Base-by-base conservation (phyloP, 2,888 invertebrate species). In the Hirtodrosophila duncani region DNA sequence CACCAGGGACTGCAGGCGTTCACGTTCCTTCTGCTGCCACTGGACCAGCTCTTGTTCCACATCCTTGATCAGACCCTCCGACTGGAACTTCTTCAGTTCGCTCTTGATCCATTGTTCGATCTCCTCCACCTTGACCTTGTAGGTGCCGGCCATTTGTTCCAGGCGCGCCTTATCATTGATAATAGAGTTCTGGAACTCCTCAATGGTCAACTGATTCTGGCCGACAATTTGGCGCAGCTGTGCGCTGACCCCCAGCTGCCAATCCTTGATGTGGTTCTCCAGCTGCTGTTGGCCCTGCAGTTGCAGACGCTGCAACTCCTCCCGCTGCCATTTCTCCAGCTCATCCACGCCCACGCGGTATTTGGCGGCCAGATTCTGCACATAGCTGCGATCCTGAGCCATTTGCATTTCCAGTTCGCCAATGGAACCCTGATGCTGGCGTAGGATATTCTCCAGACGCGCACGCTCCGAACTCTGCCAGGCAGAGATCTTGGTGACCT, bases 331-430 rank as follows among this genome's bases (percentile, higher is more conserved):
- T 16, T 81, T 79, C 45, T 85, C 85, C 4, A 86, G 61, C 21
- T 86, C 86, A 10, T 85, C 85, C 30, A 86, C 77, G 23, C 79
- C 82, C 1, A 86, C 81, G 8, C 85, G 82, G 38, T 86, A 86
- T 30, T 85, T 84, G 17, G 69, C 65, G 2, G 85, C 84, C 49
- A 86, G 24, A 4, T 58, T 62, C 50, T 84, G 72, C 0, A 86
- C 70, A 9, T 86, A 84, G 18, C 43, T 67, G 9, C 81, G 83
- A 56, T 86, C 86, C 9, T 61, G 69, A 1, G 67, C 66, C 62
- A 85, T 83, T 43, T 84, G 84, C 11, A 70, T 68, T 36, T 83
- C 77, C 43, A 86, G 38, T 6, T 83, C 83, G 2, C 58, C 77
- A 0, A 86, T 69, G 0, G 86, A 85, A 8, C 86, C 83, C 2